Evolutionary conservation across 1,140 invertebrate genomes (phyloP).

Genomic region (Sinella curviseta): DNA sequence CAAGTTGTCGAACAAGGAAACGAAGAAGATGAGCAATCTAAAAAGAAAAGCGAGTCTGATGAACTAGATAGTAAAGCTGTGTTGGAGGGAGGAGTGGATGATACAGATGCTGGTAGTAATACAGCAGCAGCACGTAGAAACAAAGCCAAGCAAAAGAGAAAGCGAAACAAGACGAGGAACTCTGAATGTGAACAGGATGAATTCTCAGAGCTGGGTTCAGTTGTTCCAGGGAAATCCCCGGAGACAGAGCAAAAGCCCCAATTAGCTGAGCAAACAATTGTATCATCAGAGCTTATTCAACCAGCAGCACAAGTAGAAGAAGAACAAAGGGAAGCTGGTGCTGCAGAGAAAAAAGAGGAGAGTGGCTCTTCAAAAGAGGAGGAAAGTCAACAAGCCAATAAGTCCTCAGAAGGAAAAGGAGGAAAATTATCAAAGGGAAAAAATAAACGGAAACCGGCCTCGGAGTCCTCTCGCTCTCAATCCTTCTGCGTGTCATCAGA

Average conservation of each 20-base stretch:
- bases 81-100: too few relatives aligned
- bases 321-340: neutral
- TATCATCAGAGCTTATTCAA: neutral
- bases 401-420: conserved; percentile 23
- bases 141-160: conserved; percentile 9
- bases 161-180: conserved; percentile 42
- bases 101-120: too few relatives aligned
- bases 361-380: too few relatives aligned
- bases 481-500: neutral
- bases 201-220: conserved; percentile 34
- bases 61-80: too few relatives aligned
- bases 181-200: conserved; percentile 18
- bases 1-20: neutral
- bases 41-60: neutral
- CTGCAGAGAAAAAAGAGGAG: too few relatives aligned
- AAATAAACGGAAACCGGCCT: too few relatives aligned
- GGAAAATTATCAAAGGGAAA: neutral
- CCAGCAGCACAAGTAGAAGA: neutral
- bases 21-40: neutral
- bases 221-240: conserved; percentile 5
- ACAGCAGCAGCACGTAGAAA: neutral
- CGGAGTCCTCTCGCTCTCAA: too few relatives aligned
- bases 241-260: neutral
- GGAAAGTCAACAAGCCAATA: conserved; percentile 34
- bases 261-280: neutral